Evolutionary conservation across 2,113 vertebrate genomes (phyloP), one percentile per base, ranked within the genome.

Genomic region (Dipodomys stephensi): DNA sequence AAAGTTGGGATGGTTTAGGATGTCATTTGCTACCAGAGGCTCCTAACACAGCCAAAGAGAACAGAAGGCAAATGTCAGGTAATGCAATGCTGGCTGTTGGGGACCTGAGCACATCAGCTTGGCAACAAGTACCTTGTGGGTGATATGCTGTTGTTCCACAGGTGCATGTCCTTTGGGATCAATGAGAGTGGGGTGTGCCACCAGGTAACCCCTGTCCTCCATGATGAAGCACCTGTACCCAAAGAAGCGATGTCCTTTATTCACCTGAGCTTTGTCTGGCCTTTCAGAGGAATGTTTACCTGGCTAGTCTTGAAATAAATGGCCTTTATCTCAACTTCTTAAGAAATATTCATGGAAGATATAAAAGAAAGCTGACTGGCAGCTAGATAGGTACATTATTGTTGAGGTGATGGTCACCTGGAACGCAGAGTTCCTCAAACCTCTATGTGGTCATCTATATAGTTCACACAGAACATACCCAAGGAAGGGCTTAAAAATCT

Each of bases 131-230:
- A 99, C 99, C 99, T 99, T 99, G 98, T 99, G 99, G 0, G 99
- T 99, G 85, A 99, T 99, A 97, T 99, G 99, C 96, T 99, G 99
- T 10, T 99, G 99, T 93, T 99, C 99, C 95, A 99, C 99, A 0
- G 99, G 99, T 0, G 99, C 99, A 0, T 99, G 99, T 62, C 99
- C 99, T 98, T 99, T 99, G 83, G 99, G 99, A 97, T 99, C 99
- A n/a, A 99, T 99, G 93, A 99, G 99, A 28, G 99, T 99, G 0
- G 99, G 99, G 73, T 99, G 99, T 15, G 99, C 99, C 80, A 99
- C 99, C 49, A 99, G 98, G 96, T 99, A 99, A 7, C 99, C 99
- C 96, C 99, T 98, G 98, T 99, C 99, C 96, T 99, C 99, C 99
- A 99, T 99, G 94, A 99, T 99, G 93, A 99, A 99, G 97, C 99